These are phyloP conservation scores for Propsilocerus akamusi DNA, from an alignment of 1,140 invertebrate genomes.

Conservation along the genomic window DNA sequence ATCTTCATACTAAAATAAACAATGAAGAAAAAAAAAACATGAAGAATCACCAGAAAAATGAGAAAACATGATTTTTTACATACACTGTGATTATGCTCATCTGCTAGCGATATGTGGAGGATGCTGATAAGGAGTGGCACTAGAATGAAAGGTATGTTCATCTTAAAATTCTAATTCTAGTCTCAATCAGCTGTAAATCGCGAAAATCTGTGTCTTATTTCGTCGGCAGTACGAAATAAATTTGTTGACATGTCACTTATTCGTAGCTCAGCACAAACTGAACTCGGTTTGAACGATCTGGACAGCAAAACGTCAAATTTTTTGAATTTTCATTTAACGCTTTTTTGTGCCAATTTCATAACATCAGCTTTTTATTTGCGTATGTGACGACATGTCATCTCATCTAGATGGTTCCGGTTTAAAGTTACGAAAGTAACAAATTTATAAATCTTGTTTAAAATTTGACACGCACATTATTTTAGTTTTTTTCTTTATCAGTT, in stretches of 20 bases:
- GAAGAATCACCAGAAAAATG: not conserved
- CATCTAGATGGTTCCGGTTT: not conserved
- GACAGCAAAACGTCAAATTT: not conserved
- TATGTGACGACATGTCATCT: not conserved
- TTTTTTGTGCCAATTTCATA: not conserved
- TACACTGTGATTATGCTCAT: slow-evolving; percentile 41
- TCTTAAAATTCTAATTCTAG: not conserved
- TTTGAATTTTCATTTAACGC: not conserved
- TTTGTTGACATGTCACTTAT: slow-evolving; percentile 3
- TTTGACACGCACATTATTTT: not conserved
- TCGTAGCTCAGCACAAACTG: not conserved
- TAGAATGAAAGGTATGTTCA: not conserved
- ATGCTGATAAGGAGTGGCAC: not conserved
- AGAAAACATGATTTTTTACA: slow-evolving; percentile 16
- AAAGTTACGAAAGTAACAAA: not conserved
- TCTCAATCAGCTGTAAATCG: not conserved
- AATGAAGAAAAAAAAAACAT: not conserved
- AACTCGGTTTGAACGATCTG: not conserved
- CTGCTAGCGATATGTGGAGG: slow-evolving; percentile 16
- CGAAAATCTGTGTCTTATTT: not conserved
- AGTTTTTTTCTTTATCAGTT: too few relatives aligned
- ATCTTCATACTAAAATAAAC: slow-evolving; percentile 33
- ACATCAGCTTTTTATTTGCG: not conserved
- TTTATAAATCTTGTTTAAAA: not conserved
- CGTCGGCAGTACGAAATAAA: too few relatives aligned